These are phyloP conservation scores for Sinhomidia bicolor DNA, from an alignment of 2,888 invertebrate species.

Conservation along the genomic window DNA sequence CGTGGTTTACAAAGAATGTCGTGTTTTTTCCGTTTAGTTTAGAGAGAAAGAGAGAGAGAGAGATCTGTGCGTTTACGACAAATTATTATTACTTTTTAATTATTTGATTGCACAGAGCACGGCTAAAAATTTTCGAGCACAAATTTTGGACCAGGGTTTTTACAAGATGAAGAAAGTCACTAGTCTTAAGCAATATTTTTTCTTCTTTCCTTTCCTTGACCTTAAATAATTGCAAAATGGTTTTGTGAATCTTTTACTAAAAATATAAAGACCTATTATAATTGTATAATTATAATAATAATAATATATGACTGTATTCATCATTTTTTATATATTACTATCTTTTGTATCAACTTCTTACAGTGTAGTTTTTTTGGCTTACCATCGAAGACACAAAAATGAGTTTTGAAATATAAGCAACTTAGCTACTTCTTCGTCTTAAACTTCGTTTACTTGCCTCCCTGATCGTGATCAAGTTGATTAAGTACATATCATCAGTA, in stretches of 20 bases:
- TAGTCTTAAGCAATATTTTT: slow-evolving; percentile 52
- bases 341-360: slow-evolving; percentile 3
- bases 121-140: slow-evolving; percentile 62
- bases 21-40: background rate
- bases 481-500: background rate
- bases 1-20: slow-evolving; percentile 7
- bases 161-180: slow-evolving; percentile 70
- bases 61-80: slow-evolving; percentile 37
- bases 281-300: no score
- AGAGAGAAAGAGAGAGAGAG: no score
- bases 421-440: background rate
- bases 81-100: no score
- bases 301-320: background rate
- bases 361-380: slow-evolving; percentile 59
- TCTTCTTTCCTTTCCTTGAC: no score
- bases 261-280: slow-evolving; percentile 10
- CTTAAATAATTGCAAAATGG: background rate
- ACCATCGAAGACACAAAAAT: slow-evolving; percentile 69
- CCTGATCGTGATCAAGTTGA: background rate
- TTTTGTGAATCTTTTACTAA: background rate
- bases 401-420: slow-evolving; percentile 65
- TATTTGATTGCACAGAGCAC: slow-evolving; percentile 17
- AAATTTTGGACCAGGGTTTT: slow-evolving; percentile 73
- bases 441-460: background rate
- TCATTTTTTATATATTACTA: background rate